Evolutionary conservation across 30 jellyfish, hydroid and myxozoan species (phyloP).

Genomic region (Clytia hemisphaerica): DNA sequence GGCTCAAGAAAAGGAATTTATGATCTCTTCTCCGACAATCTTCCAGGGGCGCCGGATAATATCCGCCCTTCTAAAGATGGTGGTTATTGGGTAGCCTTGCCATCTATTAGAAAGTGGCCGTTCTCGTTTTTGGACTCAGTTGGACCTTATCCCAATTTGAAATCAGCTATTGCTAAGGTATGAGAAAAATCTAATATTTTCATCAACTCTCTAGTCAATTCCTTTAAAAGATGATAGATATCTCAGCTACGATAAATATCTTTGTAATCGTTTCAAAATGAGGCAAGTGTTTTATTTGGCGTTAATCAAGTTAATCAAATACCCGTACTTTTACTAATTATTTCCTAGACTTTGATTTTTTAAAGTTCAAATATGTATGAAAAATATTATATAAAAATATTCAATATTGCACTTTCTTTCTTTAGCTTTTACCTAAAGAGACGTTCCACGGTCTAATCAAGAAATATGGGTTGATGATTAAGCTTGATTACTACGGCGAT

Average conservation of each 20-base stretch:
- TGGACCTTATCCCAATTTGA: slow-evolving; percentile 77
- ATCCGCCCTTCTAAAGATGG: slow-evolving; percentile 66
- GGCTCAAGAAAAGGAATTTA: slow-evolving; percentile 85
- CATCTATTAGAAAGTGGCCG: slow-evolving; percentile 91
- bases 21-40: slow-evolving; percentile 78
- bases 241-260: too few species aligned
- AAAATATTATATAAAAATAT: too few species aligned
- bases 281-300: too few species aligned
- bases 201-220: not conserved
- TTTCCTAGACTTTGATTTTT: too few species aligned
- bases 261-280: too few species aligned
- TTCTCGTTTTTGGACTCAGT: slow-evolving; percentile 73
- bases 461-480: slow-evolving; percentile 68
- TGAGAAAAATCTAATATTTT: not conserved
- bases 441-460: slow-evolving; percentile 56
- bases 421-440: slow-evolving; percentile 72
- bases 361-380: too few species aligned
- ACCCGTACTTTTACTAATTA: too few species aligned
- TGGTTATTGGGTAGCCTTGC: slow-evolving; percentile 96
- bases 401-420: too few species aligned
- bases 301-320: too few species aligned
- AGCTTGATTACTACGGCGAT: slow-evolving; percentile 83
- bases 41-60: slow-evolving; percentile 96
- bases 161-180: slow-evolving; percentile 74
- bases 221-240: not conserved